These are phyloP conservation scores for Magallana angulata DNA, from an alignment of 1,140 invertebrate species.

Conservation along the genomic window DNA sequence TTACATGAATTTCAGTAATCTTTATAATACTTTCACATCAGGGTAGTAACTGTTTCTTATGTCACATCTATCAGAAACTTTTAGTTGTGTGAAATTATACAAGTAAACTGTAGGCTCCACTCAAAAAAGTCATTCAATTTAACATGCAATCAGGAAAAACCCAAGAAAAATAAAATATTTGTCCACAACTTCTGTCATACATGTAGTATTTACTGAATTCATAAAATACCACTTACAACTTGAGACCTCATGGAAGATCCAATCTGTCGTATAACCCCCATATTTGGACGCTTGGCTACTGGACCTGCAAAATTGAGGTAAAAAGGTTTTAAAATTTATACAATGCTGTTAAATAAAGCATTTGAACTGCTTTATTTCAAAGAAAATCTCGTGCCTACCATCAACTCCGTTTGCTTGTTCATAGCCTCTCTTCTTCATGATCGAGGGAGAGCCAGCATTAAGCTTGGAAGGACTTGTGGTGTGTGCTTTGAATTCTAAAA, in stretches of 20 bases:
- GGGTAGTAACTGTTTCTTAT: constrained; percentile 2
- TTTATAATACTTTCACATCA: constrained; percentile 22
- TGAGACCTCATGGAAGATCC: constrained; percentile 66
- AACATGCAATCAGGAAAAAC: constrained; percentile 13
- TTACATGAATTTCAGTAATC: constrained; percentile 39
- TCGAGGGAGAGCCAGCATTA: constrained; percentile 77
- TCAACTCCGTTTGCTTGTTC: constrained; percentile 94
- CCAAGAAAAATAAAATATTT: not conserved
- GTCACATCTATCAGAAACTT: not conserved
- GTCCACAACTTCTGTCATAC: constrained; percentile 30
- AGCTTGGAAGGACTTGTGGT: constrained; percentile 58
- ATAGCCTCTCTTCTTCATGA: constrained; percentile 88
- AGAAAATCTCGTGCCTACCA: constrained; percentile 80
- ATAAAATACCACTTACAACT: constrained; percentile 55
- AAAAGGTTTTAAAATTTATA: not conserved
- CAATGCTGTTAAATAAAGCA: not conserved
- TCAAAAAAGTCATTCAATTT: constrained; percentile 25
- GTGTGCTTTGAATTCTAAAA: constrained; percentile 36
- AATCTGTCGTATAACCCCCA: constrained; percentile 75
- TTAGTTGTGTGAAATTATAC: constrained; percentile 15
- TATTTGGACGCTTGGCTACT: constrained; percentile 74
- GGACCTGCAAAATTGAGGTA: constrained; percentile 67
- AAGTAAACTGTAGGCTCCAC: not conserved
- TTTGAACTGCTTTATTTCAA: too few species aligned
- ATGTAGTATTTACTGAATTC: not conserved